These are phyloP conservation scores for Stomatorhinus walkeri DNA, from an alignment of 2,797 vertebrate species.

Conservation along the genomic window DNA sequence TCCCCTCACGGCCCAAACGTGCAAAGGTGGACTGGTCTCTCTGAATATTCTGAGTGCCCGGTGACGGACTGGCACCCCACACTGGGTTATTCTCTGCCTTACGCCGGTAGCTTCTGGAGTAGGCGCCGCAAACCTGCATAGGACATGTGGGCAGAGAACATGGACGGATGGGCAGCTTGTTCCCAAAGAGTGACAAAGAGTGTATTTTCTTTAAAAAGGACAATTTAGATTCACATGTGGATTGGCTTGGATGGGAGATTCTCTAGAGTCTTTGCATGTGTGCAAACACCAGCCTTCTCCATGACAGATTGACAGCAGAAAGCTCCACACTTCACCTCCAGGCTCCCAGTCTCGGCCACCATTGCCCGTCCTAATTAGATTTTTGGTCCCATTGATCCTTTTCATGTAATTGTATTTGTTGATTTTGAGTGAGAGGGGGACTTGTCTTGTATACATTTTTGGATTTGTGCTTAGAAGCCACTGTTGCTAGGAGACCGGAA, in stretches of 20 bases:
- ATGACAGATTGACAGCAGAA: neutral
- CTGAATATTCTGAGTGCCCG: neutral
- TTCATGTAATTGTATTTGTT: constrained; percentile 5
- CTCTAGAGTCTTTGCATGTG: neutral
- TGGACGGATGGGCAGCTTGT: neutral
- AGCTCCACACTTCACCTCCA: neutral
- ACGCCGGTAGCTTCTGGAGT: neutral
- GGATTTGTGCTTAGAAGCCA: constrained; percentile 23
- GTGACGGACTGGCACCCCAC: neutral
- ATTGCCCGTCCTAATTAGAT: neutral
- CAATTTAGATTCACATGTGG: neutral
- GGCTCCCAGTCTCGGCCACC: neutral
- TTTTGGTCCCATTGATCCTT: constrained; percentile 10
- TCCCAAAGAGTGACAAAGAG: neutral
- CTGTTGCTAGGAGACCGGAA: constrained; percentile 38
- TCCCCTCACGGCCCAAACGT: neutral
- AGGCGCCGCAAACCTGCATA: neutral
- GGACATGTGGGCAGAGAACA: neutral
- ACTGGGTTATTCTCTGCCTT: neutral
- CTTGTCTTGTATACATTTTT: constrained; percentile 23
- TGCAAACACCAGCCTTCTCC: neutral
- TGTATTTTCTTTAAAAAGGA: neutral
- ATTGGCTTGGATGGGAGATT: neutral
- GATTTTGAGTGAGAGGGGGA: constrained; percentile 18
- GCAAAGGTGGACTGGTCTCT: neutral